These are phyloP conservation scores for Marmota monax DNA, from an alignment of 2,113 vertebrate genomes.

Conservation along the genomic window DNA sequence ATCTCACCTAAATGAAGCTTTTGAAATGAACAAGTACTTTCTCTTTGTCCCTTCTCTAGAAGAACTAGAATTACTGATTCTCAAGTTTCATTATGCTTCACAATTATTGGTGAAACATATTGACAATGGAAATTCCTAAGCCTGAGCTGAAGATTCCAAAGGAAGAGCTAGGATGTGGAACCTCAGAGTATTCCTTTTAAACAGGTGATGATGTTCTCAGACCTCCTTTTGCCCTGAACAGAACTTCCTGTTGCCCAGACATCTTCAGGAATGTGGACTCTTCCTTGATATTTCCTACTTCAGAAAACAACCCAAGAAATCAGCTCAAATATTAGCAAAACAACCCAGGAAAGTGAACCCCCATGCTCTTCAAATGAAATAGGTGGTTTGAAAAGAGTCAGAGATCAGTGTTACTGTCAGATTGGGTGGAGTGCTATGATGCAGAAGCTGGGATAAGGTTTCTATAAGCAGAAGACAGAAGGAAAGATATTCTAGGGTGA, in stretches of 20 bases:
- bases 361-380: not conserved
- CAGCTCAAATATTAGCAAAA: not conserved
- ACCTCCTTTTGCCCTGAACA: not conserved
- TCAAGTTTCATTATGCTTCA: not conserved
- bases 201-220: not conserved
- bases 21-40: constrained; percentile 5
- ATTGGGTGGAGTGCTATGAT: not conserved
- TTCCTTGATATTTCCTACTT: not conserved
- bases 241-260: not conserved
- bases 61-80: not conserved
- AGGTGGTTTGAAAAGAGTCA: too few relatives aligned
- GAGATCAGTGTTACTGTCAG: not conserved
- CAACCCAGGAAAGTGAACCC: not conserved
- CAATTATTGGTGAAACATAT: not conserved
- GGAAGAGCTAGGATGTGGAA: not conserved
- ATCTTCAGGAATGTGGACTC: not conserved
- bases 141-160: not conserved
- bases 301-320: not conserved
- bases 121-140: not conserved
- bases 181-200: not conserved
- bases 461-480: not conserved
- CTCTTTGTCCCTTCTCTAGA: not conserved
- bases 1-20: not conserved
- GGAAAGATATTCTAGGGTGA: not conserved
- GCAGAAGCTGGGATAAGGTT: not conserved